Percentiles rank a stretch among this genome's conserved stretches.
Conservation (phyloP, 2,888 invertebrate species). For the Amphipyra tragopoginis region DNA sequence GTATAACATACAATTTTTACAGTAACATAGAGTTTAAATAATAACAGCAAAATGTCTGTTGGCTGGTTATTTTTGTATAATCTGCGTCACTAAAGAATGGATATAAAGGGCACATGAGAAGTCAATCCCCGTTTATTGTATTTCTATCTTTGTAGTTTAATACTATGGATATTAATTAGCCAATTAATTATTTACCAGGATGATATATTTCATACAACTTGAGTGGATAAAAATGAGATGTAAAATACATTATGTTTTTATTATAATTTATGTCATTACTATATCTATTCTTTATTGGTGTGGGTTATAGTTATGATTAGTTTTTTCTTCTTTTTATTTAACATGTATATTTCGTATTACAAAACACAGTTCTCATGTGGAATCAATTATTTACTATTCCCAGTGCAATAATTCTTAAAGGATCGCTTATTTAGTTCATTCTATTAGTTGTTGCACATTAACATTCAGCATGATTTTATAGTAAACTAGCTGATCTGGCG, state of each 20-base stretch:
- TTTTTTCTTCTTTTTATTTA: constrained; percentile 17
- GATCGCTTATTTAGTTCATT: constrained; percentile 7
- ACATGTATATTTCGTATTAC: constrained; percentile 13
- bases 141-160: too few species aligned
- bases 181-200: too few species aligned
- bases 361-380: constrained; percentile 21
- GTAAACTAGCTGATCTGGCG: too few species aligned
- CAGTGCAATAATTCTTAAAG: constrained; percentile 5
- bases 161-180: too few species aligned
- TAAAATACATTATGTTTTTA: too few species aligned
- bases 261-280: too few species aligned
- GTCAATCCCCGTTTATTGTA: too few species aligned
- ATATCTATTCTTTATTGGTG: too few species aligned
- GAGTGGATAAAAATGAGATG: too few species aligned
- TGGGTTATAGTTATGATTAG: neutral
- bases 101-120: too few species aligned
- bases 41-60: constrained; percentile 27
- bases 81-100: too few species aligned
- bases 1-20: constrained; percentile 85
- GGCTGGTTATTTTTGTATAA: constrained; percentile 21
- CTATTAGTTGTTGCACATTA: constrained; percentile 1
- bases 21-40: constrained; percentile 13
- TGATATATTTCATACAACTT: too few species aligned
- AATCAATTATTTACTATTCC: constrained; percentile 31
- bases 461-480: neutral